phyloP scores from a whole-genome alignment of 1,140 invertebrate genomes.

The Brachionus calyciflorus region DNA sequence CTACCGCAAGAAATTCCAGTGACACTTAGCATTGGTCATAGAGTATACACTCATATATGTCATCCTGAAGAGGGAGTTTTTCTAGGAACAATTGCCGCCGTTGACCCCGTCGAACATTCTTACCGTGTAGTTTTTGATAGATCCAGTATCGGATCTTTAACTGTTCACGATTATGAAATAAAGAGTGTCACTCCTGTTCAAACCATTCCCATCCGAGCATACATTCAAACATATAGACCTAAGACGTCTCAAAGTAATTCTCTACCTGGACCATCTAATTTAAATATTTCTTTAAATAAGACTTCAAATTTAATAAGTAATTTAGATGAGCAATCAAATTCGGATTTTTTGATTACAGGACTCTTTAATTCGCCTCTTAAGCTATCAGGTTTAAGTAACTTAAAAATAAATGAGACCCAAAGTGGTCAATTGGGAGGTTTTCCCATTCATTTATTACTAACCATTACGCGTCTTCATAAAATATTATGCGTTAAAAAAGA shows the following conservation, averaged over 20 bases:
- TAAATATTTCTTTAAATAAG: no score
- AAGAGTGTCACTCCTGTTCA: slow-evolving; percentile 48
- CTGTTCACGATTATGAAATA: slow-evolving; percentile 93
- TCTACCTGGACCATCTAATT: no score
- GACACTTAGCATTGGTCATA: slow-evolving; percentile 90
- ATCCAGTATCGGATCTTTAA: slow-evolving; percentile 85
- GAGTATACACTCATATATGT: slow-evolving; percentile 75
- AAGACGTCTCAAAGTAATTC: slow-evolving; percentile 18
- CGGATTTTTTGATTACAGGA: not conserved
- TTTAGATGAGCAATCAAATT: not conserved
- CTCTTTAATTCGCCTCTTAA: not conserved
- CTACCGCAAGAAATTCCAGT: slow-evolving; percentile 88
- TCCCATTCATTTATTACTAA: slow-evolving; percentile 71
- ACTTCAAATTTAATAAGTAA: no score
- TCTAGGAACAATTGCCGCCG: slow-evolving; percentile 89
- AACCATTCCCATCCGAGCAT: slow-evolving; percentile 13
- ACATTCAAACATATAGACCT: slow-evolving; percentile 26
- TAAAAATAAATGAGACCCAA: slow-evolving; percentile 52
- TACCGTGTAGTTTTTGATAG: slow-evolving; percentile 95
- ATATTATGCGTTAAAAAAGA: slow-evolving; percentile 77
- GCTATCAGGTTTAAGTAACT: no score
- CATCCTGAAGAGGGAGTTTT: slow-evolving; percentile 94
- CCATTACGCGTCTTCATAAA: slow-evolving; percentile 71
- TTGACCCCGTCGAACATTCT: slow-evolving; percentile 94
- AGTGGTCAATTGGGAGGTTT: slow-evolving; percentile 72